These are phyloP conservation scores for Avahi laniger DNA, from an alignment of 2,797 vertebrate species.

Conservation along the genomic window DNA sequence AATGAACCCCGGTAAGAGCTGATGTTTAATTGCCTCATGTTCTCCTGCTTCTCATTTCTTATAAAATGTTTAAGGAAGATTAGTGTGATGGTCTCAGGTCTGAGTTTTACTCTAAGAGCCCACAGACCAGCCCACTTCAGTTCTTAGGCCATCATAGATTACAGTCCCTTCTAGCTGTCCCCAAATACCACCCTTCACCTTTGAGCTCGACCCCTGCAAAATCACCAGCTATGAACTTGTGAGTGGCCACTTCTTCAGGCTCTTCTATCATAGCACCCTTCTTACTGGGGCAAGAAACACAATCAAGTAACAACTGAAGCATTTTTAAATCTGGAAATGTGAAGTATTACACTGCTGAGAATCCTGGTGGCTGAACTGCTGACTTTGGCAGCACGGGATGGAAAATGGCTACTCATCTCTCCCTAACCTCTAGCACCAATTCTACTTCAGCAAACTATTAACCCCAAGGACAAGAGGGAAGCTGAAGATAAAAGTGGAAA, in stretches of 20 bases:
- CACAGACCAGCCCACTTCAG: background rate
- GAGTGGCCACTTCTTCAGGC: background rate
- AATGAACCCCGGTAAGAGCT: background rate
- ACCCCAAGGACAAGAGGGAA: background rate
- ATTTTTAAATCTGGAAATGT: background rate
- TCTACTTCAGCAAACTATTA: background rate
- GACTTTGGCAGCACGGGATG: background rate
- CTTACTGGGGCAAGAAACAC: background rate
- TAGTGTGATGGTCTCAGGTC: background rate
- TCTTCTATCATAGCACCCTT: background rate
- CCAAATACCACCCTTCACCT: background rate
- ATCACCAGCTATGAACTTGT: background rate
- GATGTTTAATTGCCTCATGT: background rate
- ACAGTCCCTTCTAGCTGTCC: background rate
- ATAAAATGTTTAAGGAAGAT: background rate
- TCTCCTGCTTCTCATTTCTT: background rate
- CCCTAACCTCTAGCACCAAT: background rate
- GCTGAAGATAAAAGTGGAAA: background rate
- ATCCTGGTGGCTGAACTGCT: background rate
- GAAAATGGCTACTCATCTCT: background rate
- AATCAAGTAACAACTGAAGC: background rate
- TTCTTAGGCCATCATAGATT: background rate
- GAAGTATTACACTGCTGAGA: background rate
- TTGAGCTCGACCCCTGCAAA: background rate
- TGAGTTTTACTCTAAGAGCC: background rate